Evolutionary conservation across 2,113 vertebrate species (phyloP), one percentile per base, ranked within the genome.

Genomic region (Myxocyprinus asiaticus): DNA sequence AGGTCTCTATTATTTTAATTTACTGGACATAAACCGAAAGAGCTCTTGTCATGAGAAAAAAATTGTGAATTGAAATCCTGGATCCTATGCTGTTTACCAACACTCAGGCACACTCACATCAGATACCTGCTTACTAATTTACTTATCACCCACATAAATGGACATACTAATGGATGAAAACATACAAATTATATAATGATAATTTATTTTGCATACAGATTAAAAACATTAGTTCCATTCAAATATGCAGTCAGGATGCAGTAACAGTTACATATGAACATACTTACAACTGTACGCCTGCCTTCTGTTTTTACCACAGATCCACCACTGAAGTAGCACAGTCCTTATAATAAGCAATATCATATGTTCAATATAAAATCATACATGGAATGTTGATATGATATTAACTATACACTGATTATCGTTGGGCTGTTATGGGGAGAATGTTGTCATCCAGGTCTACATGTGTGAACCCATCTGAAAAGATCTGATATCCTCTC

Each of bases 161-260:
- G 7, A 2, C 44, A 69, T 70, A 76, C 70, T 8, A 77, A 9
- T n/a, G 10, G 78, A 85, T 50, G 15, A 62, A 51, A 17, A 81
- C 81, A 67, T 50, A 22, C 9, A 12, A 56, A 82, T 6, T 62
- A 75, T 83, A 9, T 65, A 74, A 81, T 85, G 86, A 93, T 92
- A 93, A 92, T 93, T 93, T 93, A 93, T 93, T 87, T 86, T 85
- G 87, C 82, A 89, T 90, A 90, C 85, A 87, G 84, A 84, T 90
- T 88, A 84, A 90, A 33, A 91, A 92, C 87, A 88, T 88, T 85
- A 84, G 82, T 87, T 90, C 83, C 86, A 83, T 91, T 91, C 88
- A 90, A 88, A 91, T 78, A 88, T 87, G 90, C 79, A 58, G 67
- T 78, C 62, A 47, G 56, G n/a, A 74, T 73, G 76, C 42, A 67